Evolutionary conservation across 2,888 invertebrate genomes (phyloP), one percentile per base, ranked within the genome.

Genomic region (Euzophera pinguis): DNA sequence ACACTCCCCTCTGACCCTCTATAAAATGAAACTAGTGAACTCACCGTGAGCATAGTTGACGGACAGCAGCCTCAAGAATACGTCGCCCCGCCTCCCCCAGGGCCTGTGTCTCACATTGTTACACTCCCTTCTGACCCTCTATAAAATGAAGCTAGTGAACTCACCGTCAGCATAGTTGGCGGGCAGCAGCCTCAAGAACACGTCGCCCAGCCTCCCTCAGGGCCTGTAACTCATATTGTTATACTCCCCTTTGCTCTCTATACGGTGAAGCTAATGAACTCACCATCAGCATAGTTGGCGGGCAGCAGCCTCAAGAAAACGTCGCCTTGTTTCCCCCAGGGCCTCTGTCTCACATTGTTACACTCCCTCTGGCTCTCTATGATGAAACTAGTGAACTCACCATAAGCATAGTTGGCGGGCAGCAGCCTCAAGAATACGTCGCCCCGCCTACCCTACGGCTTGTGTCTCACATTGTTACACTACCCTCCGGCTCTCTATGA

Each of bases 391-490:
- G 9, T 6, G 32, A 32, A 32, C 3, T 7, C 32, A 7, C 32
- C 8, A 2, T 32, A 6, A 32, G 92, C 92, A 75, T 97, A 97
- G 55, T 92, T 92, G 0, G 96, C 92, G 2, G 93, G 92, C 58
- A 96, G 73, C 13, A 95, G 83, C 59, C 96, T 91, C 35, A 95
- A 82, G 77, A 96, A 95, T 3, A 95, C 92, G 50, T 95, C 95
- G 7, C 95, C 95, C 32, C 96, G 91, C 51, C 94, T 92, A 0
- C 97, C 97, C 96, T 97, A 96, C 22, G 93, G 93, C 1, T 96
- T 92, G 76, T 96, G 95, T 38, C 96, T 91, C 1, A 97, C 94
- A 74, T 98, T 98, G 83, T 98, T 98, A 84, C 97, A 98, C 69
- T 95, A n/a, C n/a, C n/a, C 94, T 0, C 96, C 97, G 43, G 94